Percentiles rank a stretch among this genome's conserved stretches.
Evolutionary conservation across 2,113 vertebrate genomes (phyloP).

Genomic region (Andinoacara biseriatus): DNA sequence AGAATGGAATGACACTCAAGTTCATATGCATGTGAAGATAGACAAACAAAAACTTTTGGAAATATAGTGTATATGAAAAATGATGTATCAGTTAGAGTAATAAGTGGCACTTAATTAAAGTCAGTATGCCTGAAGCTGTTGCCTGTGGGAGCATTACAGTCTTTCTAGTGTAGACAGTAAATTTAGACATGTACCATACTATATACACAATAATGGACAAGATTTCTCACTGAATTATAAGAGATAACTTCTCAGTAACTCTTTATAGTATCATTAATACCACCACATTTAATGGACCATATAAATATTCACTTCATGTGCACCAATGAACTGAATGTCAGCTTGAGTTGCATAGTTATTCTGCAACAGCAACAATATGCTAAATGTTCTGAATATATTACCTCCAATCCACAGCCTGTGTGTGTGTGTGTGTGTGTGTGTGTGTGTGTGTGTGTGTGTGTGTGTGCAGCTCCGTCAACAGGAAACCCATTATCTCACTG

Average conservation of each 20-base stretch:
- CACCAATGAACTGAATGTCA: slow-evolving; percentile 13
- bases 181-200: background rate
- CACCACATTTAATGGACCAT: background rate
- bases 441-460: background rate
- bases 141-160: background rate
- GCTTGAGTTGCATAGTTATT: slow-evolving; percentile 7
- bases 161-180: background rate
- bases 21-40: too few relatives aligned
- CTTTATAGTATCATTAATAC: background rate
- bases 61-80: background rate
- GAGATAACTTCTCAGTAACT: background rate
- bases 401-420: slow-evolving; percentile 15
- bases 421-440: background rate
- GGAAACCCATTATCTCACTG: slow-evolving; percentile 54
- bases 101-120: slow-evolving; percentile 7
- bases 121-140: slow-evolving; percentile 3
- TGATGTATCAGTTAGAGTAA: background rate
- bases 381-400: slow-evolving; percentile 30
- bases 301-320: slow-evolving; percentile 29
- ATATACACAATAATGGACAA: background rate
- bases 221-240: background rate
- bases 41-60: too few relatives aligned
- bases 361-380: slow-evolving; percentile 26
- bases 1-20: too few relatives aligned
- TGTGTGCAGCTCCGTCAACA: slow-evolving; percentile 29